phyloP scores from a whole-genome alignment of 2,113 vertebrate genomes.

The Coregonus clupeaformis region DNA sequence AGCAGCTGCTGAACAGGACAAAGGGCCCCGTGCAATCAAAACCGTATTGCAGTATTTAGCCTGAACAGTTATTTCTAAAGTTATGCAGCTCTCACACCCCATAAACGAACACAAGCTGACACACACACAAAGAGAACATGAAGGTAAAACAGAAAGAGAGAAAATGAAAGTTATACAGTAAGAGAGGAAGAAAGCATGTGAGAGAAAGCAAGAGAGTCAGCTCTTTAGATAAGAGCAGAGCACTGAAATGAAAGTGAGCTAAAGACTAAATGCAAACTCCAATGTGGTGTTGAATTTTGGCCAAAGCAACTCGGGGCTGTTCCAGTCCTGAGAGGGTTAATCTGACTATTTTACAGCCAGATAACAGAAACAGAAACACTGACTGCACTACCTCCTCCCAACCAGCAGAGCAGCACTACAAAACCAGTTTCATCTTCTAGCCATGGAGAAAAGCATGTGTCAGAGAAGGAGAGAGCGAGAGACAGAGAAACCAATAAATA shows the following conservation, averaged over 20 bases:
- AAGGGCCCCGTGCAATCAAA: not conserved
- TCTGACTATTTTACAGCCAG: no score
- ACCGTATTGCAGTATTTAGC: not conserved
- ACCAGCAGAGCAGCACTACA: no score
- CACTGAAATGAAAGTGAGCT: no score
- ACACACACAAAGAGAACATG: constrained; percentile 13
- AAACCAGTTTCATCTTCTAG: no score
- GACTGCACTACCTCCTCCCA: not conserved
- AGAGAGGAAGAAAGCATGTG: constrained; percentile 6
- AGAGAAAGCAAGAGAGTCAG: not conserved
- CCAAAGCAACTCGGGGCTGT: no score
- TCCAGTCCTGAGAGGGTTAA: no score
- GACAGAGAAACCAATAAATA: not conserved
- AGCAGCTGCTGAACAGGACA: constrained; percentile 12
- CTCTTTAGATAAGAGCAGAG: not conserved
- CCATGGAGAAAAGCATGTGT: constrained; percentile 2
- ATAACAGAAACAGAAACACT: not conserved
- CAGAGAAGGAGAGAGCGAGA: not conserved
- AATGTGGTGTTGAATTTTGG: no score
- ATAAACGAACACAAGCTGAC: no score
- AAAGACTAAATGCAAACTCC: no score
- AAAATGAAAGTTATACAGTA: not conserved
- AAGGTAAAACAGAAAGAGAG: constrained; percentile 1
- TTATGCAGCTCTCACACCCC: no score
- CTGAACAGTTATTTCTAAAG: not conserved